These are phyloP conservation scores for Limnodromus scolopaceus DNA, from an alignment of 2,797 vertebrate species.

Conservation along the genomic window DNA sequence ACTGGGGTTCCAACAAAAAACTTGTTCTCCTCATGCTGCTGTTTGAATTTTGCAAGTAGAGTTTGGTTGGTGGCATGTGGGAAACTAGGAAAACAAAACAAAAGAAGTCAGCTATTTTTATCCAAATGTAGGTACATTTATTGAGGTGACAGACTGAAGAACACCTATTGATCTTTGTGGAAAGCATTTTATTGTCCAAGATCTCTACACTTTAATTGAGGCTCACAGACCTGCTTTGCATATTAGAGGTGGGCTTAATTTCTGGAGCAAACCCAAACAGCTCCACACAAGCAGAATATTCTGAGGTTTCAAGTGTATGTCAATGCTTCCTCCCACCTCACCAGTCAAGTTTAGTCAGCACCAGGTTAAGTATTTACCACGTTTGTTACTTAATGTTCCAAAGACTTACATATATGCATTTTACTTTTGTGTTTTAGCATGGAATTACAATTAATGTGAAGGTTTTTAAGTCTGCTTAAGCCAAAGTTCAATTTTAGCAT, in stretches of 20 bases:
- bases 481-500: not conserved
- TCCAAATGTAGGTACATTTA: not conserved
- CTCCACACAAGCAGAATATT: not conserved
- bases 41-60: constrained; percentile 96
- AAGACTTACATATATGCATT: not conserved
- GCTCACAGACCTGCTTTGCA: not conserved
- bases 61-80: constrained; percentile 95
- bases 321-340: not conserved
- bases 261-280: not conserved
- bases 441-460: not conserved
- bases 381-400: not conserved
- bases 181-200: not conserved
- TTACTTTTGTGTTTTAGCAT: not conserved
- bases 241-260: not conserved
- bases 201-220: not conserved
- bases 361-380: not conserved
- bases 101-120: not conserved
- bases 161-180: not conserved
- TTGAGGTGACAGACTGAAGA: not conserved
- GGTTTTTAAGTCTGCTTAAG: not conserved
- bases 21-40: constrained; percentile 94
- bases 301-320: not conserved
- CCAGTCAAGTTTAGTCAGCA: not conserved
- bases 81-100: constrained; percentile 81
- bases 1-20: constrained; percentile 95